Percentiles rank a stretch among this genome's conserved stretches.
Evolutionary conservation across 2,797 vertebrate species (phyloP).

Genomic region (Siniperca undulata): DNA sequence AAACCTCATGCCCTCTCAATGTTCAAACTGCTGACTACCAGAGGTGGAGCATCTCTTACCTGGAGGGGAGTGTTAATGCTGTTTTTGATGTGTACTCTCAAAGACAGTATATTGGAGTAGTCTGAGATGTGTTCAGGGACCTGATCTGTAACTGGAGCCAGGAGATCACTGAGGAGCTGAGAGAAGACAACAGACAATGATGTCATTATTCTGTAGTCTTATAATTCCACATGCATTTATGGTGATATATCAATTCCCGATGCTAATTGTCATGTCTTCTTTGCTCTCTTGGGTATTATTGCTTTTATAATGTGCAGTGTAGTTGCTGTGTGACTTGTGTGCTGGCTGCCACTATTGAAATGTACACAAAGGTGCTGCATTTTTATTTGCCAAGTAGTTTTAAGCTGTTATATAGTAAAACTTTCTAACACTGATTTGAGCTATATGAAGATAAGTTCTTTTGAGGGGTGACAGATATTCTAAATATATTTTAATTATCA

Average conservation of each 20-base stretch:
- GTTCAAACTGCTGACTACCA: not conserved
- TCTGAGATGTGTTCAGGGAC: slow-evolving; percentile 90
- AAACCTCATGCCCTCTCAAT: not conserved
- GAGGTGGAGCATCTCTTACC: slow-evolving; percentile 41
- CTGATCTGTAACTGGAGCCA: slow-evolving; percentile 88
- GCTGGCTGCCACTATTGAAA: not conserved
- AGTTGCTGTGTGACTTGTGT: not conserved
- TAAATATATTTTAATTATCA: not conserved
- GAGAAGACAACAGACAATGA: slow-evolving; percentile 8
- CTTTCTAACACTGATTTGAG: not conserved
- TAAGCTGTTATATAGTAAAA: not conserved
- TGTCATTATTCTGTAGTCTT: not conserved
- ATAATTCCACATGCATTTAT: not conserved
- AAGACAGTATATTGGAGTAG: slow-evolving; percentile 86
- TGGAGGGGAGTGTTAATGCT: slow-evolving; percentile 65
- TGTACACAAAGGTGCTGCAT: not conserved
- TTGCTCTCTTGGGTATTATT: not conserved
- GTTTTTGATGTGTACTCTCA: slow-evolving; percentile 89
- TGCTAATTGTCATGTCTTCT: not conserved
- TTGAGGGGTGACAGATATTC: not conserved
- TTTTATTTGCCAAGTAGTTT: not conserved
- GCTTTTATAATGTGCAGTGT: not conserved
- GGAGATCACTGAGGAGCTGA: slow-evolving; percentile 92
- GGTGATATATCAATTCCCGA: not conserved
- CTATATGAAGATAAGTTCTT: not conserved